Conservation (phyloP, 1,140 invertebrate genomes). For the Drosophila kikkawai region DNA sequence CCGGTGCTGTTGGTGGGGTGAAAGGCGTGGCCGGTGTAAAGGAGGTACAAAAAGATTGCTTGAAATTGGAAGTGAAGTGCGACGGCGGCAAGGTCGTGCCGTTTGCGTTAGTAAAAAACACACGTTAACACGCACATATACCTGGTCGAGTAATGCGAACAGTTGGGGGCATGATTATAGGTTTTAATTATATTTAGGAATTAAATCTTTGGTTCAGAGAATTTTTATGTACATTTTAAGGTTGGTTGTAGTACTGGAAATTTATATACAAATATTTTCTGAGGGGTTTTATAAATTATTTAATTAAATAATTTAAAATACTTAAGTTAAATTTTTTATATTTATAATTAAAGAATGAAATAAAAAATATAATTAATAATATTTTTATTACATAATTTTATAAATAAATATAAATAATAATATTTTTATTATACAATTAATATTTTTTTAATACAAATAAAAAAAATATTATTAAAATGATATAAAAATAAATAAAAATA, state of each 20-base stretch:
- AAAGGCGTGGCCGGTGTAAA: conserved; percentile 11
- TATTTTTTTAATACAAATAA: too few relatives aligned
- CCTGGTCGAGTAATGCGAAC: conserved; percentile 23
- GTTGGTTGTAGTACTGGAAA: neutral
- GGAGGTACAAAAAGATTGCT: conserved; percentile 21
- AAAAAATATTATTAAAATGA: too few relatives aligned
- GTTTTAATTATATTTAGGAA: neutral
- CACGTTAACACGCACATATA: conserved; percentile 20
- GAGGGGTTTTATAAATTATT: neutral
- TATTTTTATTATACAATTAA: too few relatives aligned
- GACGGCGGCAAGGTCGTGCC: conserved; percentile 62
- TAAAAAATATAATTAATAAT: too few relatives aligned
- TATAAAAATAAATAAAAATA: too few relatives aligned
- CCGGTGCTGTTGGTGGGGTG: conserved; percentile 19
- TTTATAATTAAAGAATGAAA: too few relatives aligned
- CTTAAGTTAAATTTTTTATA: too few relatives aligned
- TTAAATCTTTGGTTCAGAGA: neutral
- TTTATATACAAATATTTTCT: neutral
- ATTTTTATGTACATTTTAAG: neutral
- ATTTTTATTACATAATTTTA: too few relatives aligned
- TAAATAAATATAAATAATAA: too few relatives aligned
- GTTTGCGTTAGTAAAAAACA: conserved; percentile 45
- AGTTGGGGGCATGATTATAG: neutral
- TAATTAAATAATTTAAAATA: neutral
- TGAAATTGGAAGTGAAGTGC: conserved; percentile 28